These are phyloP conservation scores for Siniperca obscura DNA, from an alignment of 2,797 vertebrate genomes.

Conservation along the genomic window DNA sequence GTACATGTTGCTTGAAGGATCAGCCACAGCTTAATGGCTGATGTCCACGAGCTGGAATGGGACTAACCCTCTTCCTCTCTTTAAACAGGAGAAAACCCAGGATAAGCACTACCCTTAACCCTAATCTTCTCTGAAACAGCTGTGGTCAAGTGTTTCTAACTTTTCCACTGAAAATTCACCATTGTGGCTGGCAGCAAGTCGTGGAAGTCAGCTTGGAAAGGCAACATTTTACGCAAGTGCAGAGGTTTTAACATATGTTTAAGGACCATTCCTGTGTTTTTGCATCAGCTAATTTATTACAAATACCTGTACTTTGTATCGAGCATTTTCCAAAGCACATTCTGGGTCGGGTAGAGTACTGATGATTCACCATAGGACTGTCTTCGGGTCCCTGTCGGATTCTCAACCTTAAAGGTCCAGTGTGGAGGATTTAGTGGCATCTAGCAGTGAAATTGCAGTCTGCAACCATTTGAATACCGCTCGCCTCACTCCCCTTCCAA, in stretches of 20 bases:
- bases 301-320: background rate
- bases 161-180: background rate
- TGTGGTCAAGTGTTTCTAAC: background rate
- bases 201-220: background rate
- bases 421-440: too few relatives aligned
- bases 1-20: slow-evolving; percentile 46
- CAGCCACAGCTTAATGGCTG: background rate
- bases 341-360: background rate
- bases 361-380: background rate
- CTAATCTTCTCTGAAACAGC: background rate
- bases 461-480: too few relatives aligned
- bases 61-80: background rate
- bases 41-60: slow-evolving; percentile 5
- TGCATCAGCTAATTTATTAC: background rate
- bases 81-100: background rate
- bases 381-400: background rate
- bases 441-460: too few relatives aligned
- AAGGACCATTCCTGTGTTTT: slow-evolving; percentile 1
- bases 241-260: background rate
- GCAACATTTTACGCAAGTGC: background rate
- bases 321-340: slow-evolving; percentile 1
- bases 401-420: background rate
- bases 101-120: background rate
- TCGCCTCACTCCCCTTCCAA: too few relatives aligned
- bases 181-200: background rate